Evolutionary conservation across 2,797 vertebrate genomes (phyloP).

Genomic region (Lacerta agilis): DNA sequence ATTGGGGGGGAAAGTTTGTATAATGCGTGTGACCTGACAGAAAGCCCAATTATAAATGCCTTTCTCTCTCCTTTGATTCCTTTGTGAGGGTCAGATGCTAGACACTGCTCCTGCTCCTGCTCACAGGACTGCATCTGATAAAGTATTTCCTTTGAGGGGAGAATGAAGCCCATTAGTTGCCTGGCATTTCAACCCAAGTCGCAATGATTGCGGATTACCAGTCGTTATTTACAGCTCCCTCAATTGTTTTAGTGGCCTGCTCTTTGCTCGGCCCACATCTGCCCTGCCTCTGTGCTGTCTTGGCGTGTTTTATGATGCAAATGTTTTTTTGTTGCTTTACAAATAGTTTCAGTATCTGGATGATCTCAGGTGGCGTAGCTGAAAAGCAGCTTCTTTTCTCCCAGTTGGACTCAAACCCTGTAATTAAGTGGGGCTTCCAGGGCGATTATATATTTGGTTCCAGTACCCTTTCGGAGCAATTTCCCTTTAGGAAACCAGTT

Average conservation of each 20-base stretch:
- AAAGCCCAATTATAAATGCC: conserved; percentile 48
- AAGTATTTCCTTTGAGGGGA: conserved; percentile 54
- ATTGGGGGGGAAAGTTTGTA: conserved; percentile 54
- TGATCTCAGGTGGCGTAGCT: conserved; percentile 76
- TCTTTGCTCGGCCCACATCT: conserved; percentile 73
- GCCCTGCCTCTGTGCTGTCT: conserved; percentile 67
- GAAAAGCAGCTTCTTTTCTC: conserved; percentile 73
- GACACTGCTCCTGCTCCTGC: background rate
- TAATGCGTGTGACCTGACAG: conserved; percentile 42
- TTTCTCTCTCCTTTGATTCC: conserved; percentile 34
- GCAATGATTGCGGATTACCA: conserved; percentile 72
- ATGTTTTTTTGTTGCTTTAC: conserved; percentile 73
- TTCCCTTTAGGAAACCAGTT: conserved; percentile 57
- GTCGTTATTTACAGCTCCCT: conserved; percentile 69
- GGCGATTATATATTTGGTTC: conserved; percentile 74
- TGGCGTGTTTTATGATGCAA: conserved; percentile 73
- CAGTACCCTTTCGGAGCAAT: conserved; percentile 64
- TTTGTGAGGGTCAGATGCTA: conserved; percentile 43
- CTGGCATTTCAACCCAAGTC: conserved; percentile 73
- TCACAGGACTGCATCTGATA: conserved; percentile 51
- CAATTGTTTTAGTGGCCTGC: conserved; percentile 74
- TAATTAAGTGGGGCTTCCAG: conserved; percentile 79
- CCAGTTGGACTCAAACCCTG: conserved; percentile 75
- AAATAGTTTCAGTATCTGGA: conserved; percentile 73
- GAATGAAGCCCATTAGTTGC: conserved; percentile 68